Percentiles rank a stretch among this genome's conserved stretches.
These are phyloP conservation scores for Drosophila nr. medialis DNA, from an alignment of 2,888 invertebrate genomes.

Conservation along the genomic window DNA sequence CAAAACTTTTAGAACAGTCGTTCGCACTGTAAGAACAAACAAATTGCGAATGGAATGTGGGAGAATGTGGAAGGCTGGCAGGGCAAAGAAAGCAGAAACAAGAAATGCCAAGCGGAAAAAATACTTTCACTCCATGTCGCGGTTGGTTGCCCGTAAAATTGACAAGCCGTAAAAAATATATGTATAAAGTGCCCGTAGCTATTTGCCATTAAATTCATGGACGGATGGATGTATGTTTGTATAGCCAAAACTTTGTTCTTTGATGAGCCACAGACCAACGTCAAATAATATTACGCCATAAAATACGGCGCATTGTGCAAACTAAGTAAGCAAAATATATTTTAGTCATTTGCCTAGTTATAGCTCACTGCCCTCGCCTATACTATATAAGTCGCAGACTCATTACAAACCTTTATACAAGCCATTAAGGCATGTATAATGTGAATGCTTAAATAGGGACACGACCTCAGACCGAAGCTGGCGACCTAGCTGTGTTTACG, in stretches of 20 bases:
- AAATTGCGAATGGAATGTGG: slow-evolving; percentile 33
- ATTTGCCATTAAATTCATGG: slow-evolving; percentile 30
- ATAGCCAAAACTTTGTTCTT: slow-evolving; percentile 17
- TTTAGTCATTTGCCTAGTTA: slow-evolving; percentile 50
- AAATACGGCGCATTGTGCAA: slow-evolving; percentile 40
- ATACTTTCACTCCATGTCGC: slow-evolving; percentile 40
- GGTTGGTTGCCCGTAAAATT: slow-evolving; percentile 64
- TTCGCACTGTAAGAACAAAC: slow-evolving; percentile 37
- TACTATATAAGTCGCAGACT: slow-evolving; percentile 3
- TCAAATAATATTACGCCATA: slow-evolving; percentile 68
- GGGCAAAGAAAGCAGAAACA: slow-evolving; percentile 39
- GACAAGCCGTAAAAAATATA: slow-evolving; percentile 69
- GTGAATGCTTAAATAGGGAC: slow-evolving; percentile 20
- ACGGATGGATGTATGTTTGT: slow-evolving; percentile 6
- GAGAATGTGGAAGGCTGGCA: background rate
- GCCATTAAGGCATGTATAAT: slow-evolving; percentile 55
- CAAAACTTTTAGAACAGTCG: slow-evolving; percentile 30
- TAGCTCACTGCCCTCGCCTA: slow-evolving; percentile 20
- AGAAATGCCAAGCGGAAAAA: slow-evolving; percentile 32
- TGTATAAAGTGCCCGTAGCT: slow-evolving; percentile 6
- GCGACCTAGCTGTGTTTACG: background rate
- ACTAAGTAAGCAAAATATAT: slow-evolving; percentile 36
- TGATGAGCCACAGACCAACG: slow-evolving; percentile 28
- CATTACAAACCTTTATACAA: slow-evolving; percentile 38
- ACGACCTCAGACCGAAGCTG: background rate